phyloP scores from a whole-genome alignment of 2,888 invertebrate genomes.

The Leucania comma region DNA sequence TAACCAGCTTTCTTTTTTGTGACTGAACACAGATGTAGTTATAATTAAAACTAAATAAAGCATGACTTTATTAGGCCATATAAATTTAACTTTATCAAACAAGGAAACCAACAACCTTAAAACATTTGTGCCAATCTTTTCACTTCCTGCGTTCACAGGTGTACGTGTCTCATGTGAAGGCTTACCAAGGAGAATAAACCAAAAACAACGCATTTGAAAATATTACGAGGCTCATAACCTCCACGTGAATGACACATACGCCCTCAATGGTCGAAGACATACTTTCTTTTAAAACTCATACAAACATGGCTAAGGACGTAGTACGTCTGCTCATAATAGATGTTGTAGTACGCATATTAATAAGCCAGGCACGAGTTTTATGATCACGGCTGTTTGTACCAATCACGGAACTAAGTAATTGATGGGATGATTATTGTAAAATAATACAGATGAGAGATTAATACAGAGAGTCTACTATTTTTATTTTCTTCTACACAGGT shows the following conservation, averaged over 20 bases:
- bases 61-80: background rate
- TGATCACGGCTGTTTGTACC: slow-evolving; percentile 45
- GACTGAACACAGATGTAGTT: background rate
- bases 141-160: background rate
- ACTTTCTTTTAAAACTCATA: slow-evolving; percentile 55
- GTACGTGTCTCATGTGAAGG: background rate
- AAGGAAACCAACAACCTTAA: background rate
- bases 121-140: background rate
- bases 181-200: slow-evolving; percentile 1
- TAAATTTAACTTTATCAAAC: background rate
- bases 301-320: slow-evolving; percentile 48
- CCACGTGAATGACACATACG: slow-evolving; percentile 27
- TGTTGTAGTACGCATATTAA: slow-evolving; percentile 56
- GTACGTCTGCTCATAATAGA: slow-evolving; percentile 50
- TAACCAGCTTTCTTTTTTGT: slow-evolving; percentile 4
- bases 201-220: slow-evolving; percentile 4
- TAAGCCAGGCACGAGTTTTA: slow-evolving; percentile 49
- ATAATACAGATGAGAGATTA: background rate
- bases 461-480: slow-evolving; percentile 27
- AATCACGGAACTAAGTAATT: slow-evolving; percentile 63
- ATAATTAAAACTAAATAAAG: slow-evolving; percentile 1
- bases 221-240: slow-evolving; percentile 20
- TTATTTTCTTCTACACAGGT: background rate
- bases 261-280: slow-evolving; percentile 34
- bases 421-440: slow-evolving; percentile 48